These are phyloP conservation scores for Cryptosula pallasiana DNA, from an alignment of 2,888 invertebrate species.

Conservation along the genomic window DNA sequence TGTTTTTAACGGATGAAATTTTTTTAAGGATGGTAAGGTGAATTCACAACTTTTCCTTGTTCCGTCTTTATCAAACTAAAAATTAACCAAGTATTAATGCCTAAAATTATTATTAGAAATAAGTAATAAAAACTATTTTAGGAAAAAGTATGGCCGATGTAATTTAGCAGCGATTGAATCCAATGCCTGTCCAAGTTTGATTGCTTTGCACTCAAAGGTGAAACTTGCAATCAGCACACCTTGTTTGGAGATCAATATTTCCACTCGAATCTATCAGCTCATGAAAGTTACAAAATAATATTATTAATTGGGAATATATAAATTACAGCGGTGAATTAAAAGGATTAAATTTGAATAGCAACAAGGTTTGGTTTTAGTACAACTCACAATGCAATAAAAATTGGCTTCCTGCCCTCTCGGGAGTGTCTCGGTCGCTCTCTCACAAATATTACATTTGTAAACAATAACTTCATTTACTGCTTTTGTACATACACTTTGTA, in stretches of 20 bases:
- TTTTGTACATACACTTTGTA: neutral
- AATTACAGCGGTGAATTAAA: conserved; percentile 3
- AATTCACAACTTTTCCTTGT: too few species aligned
- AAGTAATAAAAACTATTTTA: too few species aligned
- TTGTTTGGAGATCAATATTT: neutral
- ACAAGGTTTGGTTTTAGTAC: neutral
- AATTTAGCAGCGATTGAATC: too few species aligned
- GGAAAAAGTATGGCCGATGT: too few species aligned
- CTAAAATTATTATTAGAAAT: too few species aligned
- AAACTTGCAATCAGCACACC: neutral
- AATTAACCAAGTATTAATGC: too few species aligned
- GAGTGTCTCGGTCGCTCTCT: neutral
- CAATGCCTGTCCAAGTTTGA: too few species aligned
- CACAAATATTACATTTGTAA: neutral
- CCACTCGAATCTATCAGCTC: neutral
- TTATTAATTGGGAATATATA: conserved; percentile 2
- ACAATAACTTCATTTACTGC: neutral
- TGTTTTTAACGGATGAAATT: too few species aligned
- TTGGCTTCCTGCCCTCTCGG: neutral
- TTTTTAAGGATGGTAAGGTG: too few species aligned
- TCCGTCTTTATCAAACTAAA: too few species aligned
- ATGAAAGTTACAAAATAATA: neutral
- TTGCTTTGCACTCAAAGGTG: too few species aligned
- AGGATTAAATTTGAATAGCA: neutral
- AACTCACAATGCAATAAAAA: neutral